Percentiles rank a stretch among this genome's conserved stretches.
Conservation (phyloP, 2,113 vertebrate species). For the Silurus glanis region DNA sequence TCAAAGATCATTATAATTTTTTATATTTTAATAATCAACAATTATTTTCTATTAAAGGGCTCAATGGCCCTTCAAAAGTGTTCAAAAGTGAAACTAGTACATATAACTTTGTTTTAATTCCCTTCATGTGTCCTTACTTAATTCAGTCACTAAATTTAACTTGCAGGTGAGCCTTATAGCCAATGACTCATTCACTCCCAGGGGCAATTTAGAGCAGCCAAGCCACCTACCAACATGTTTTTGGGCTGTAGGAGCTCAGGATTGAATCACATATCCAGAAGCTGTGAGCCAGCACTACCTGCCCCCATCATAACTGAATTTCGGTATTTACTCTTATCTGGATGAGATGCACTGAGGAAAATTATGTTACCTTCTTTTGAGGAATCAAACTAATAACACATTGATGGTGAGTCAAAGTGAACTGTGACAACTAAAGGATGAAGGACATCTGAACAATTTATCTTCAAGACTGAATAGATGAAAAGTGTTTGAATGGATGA, state of each 20-base stretch:
- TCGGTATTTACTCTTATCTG: background rate
- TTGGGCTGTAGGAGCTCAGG: background rate
- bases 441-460: slow-evolving; percentile 8
- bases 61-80: too few species aligned
- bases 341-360: background rate
- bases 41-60: background rate
- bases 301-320: background rate
- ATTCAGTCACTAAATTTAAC: background rate
- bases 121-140: background rate
- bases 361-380: background rate
- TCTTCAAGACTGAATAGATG: slow-evolving; percentile 5
- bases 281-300: background rate
- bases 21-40: too few species aligned
- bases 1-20: too few species aligned
- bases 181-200: slow-evolving; percentile 13
- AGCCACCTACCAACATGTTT: background rate
- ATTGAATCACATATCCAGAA: background rate
- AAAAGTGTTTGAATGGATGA: slow-evolving; percentile 2
- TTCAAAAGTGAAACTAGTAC: background rate
- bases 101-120: background rate
- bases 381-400: background rate
- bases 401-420: background rate
- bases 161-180: slow-evolving; percentile 7
- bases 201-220: background rate
- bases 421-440: background rate